A percentile compares a stretch with the other conserved stretches of the same genome.
These are phyloP conservation scores for Coleophora deauratella DNA, from an alignment of 2,888 invertebrate genomes.

Conservation along the genomic window DNA sequence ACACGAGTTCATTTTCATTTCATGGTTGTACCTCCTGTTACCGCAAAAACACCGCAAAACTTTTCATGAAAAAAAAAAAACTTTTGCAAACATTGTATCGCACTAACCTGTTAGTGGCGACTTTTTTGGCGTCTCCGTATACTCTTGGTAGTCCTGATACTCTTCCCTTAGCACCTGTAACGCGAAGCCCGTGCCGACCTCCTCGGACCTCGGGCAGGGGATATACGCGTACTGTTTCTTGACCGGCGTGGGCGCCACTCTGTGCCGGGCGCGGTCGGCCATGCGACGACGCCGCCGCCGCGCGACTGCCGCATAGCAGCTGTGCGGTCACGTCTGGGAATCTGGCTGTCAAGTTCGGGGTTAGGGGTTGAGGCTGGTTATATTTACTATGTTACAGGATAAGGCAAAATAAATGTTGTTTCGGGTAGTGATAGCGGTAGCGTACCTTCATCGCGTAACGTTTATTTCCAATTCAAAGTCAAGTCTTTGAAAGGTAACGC, in stretches of 20 bases:
- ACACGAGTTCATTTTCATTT: too few species aligned
- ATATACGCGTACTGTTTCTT: conserved; percentile 67
- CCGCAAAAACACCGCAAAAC: not conserved
- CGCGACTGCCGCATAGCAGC: conserved; percentile 36
- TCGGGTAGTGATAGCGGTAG: too few species aligned
- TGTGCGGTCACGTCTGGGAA: conserved; percentile 12
- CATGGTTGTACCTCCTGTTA: too few species aligned
- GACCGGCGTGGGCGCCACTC: conserved; percentile 67
- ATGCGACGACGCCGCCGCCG: conserved; percentile 47
- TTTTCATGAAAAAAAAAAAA: conserved; percentile 5
- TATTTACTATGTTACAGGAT: too few species aligned
- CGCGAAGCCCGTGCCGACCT: conserved; percentile 65
- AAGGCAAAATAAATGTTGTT: too few species aligned
- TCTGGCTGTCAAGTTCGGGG: too few species aligned
- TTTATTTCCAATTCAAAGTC: too few species aligned
- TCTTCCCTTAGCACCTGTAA: conserved; percentile 43
- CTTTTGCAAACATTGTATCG: conserved; percentile 1
- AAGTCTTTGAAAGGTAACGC: too few species aligned
- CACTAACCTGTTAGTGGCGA: conserved; percentile 37
- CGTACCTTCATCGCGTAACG: too few species aligned
- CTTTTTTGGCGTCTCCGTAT: conserved; percentile 44
- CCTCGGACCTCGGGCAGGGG: conserved; percentile 68
- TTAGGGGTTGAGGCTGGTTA: too few species aligned
- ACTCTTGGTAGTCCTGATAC: conserved; percentile 29
- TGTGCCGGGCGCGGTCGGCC: conserved; percentile 66